Evolutionary conservation across 2,113 vertebrate species (phyloP).

Genomic region (Camelus bactrianus): DNA sequence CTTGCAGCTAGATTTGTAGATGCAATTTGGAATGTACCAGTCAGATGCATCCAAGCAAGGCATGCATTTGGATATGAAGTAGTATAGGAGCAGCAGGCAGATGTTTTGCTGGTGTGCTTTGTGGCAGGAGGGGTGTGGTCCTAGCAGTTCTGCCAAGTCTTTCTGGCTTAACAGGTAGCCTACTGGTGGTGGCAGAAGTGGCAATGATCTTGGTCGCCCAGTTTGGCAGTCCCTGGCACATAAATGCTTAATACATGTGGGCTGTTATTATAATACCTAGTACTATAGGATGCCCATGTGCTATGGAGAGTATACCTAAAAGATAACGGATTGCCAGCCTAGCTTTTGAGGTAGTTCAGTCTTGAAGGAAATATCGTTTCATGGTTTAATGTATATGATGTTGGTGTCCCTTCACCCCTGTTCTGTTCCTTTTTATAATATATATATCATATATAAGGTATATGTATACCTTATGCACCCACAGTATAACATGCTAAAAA

Average conservation of each 20-base stretch:
- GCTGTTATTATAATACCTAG: neutral
- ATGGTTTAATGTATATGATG: neutral
- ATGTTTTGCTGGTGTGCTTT: neutral
- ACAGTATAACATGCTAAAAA: neutral
- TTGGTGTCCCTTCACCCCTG: neutral
- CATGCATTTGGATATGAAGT: neutral
- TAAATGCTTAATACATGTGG: neutral
- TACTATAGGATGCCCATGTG: neutral
- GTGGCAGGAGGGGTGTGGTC: neutral
- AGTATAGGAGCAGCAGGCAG: neutral
- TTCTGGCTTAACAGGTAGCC: conserved; percentile 28
- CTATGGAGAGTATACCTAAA: neutral
- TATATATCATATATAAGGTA: neutral
- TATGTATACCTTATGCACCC: neutral
- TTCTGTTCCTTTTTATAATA: neutral
- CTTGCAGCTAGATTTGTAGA: neutral
- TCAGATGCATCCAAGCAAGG: neutral
- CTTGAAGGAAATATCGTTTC: conserved; percentile 13
- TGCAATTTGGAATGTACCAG: neutral
- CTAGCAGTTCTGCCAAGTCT: neutral
- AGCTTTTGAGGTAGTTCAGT: neutral
- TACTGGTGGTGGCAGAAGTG: neutral
- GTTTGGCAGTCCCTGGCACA: neutral
- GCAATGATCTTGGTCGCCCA: neutral
- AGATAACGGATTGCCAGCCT: neutral